phyloP scores from a whole-genome alignment of 64 coral and sea anemone genomes.

The Stylophora pistillata region DNA sequence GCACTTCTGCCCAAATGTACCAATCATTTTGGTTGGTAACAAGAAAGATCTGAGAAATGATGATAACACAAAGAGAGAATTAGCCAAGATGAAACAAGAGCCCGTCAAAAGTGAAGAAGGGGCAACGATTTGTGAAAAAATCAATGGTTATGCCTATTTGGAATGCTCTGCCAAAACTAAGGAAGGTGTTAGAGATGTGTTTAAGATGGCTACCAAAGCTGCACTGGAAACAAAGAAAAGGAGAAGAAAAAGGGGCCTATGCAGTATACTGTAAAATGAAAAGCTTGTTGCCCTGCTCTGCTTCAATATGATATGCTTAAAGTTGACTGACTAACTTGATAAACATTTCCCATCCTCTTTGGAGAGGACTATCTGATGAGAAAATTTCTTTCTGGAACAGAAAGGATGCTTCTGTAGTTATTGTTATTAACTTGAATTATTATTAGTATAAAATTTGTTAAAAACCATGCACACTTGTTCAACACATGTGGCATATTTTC shows the following conservation, averaged over 20 bases:
- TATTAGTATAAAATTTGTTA: not conserved
- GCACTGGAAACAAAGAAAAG: slow-evolving; percentile 66
- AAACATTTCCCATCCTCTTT: not conserved
- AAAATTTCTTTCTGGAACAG: slow-evolving; percentile 1
- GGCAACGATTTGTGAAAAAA: slow-evolving; percentile 69
- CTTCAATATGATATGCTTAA: slow-evolving; percentile 3
- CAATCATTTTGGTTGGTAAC: slow-evolving; percentile 97
- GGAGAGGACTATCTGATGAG: not conserved
- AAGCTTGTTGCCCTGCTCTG: not conserved
- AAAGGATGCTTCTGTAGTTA: not conserved
- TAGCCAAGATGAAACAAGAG: slow-evolving; percentile 98
- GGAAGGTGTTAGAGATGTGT: slow-evolving; percentile 91
- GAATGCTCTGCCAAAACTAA: slow-evolving; percentile 99
- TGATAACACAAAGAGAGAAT: slow-evolving; percentile 91
- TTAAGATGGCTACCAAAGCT: slow-evolving; percentile 85
- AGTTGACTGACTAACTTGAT: not conserved
- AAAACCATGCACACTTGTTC: not conserved
- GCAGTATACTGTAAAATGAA: slow-evolving; percentile 39
- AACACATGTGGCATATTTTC: not conserved
- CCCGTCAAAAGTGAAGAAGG: slow-evolving; percentile 89
- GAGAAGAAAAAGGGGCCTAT: slow-evolving; percentile 3
- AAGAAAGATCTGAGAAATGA: slow-evolving; percentile 99
- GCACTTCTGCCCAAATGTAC: slow-evolving; percentile 99
- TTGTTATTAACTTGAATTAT: slow-evolving; percentile 21
- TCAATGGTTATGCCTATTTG: slow-evolving; percentile 83